Percentiles rank a stretch among this genome's conserved stretches.
phyloP scores from a whole-genome alignment of 2,113 vertebrate species.

The Tiliqua scincoides region DNA sequence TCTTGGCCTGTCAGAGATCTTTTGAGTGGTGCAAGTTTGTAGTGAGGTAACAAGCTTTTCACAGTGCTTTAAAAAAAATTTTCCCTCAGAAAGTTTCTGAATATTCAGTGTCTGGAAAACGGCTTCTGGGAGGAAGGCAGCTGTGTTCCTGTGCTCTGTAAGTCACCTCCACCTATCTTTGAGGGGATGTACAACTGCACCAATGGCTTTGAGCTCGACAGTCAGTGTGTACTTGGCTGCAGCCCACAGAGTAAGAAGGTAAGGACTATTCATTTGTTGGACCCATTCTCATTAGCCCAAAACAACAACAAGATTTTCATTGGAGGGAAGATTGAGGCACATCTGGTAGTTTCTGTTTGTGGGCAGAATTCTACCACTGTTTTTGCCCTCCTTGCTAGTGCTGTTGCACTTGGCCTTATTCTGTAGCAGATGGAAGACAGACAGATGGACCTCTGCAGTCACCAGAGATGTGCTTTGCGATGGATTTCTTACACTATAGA shows the following conservation, averaged over 20 bases:
- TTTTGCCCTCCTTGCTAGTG: neutral
- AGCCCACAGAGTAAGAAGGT: constrained; percentile 79
- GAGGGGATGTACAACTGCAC: constrained; percentile 95
- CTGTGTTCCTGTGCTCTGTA: constrained; percentile 87
- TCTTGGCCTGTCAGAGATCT: neutral
- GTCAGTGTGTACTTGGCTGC: constrained; percentile 85
- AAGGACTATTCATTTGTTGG: constrained; percentile 34
- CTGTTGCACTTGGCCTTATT: neutral
- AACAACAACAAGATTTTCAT: neutral
- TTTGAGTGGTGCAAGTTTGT: neutral
- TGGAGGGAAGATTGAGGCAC: neutral
- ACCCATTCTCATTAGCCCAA: neutral
- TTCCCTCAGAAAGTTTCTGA: constrained; percentile 86
- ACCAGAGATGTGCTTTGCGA: neutral
- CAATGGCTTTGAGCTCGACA: constrained; percentile 83
- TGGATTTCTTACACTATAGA: neutral
- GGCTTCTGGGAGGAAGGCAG: constrained; percentile 87
- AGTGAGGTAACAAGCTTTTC: neutral
- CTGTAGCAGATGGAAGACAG: neutral
- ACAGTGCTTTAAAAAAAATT: constrained; percentile 38
- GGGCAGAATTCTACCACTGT: neutral
- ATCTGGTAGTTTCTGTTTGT: neutral
- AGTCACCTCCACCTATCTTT: constrained; percentile 83
- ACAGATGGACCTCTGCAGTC: neutral
- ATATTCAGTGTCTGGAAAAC: constrained; percentile 86